Base-by-base conservation (phyloP, 2,888 invertebrate genomes). In the Chloromyia formosa region DNA sequence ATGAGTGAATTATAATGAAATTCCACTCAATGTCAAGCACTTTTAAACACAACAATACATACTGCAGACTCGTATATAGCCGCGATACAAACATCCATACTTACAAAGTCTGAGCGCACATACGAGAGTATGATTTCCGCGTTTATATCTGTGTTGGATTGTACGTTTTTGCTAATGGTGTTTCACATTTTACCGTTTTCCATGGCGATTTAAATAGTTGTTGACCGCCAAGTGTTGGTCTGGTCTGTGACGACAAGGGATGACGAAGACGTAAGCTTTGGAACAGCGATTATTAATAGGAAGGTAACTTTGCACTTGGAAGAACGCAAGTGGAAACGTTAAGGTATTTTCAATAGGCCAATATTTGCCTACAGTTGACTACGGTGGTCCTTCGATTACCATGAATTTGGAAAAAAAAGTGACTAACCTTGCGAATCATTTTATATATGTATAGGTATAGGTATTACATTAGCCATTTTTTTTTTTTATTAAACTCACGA, bases 151-250 rank as follows among this genome's bases (percentile, higher is more conserved):
- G 12, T 58, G 40, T n/a, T 56, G 56, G 27, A 35, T 35, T 62
- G 16, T 62, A 23, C 20, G 66, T 60, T 35, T 35, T 7, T 35
- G 27, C 27, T 35, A 35, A 35, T 35, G 27, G 27, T 76, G 69
- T 74, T 73, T 76, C 73, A 71, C 75, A 76, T 76, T 73, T 76
- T 76, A 76, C 76, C 75, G 76, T 76, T 75, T 74, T 53, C 49
- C 42, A 42, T 49, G 54, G 45, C 58, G 22, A 76, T 76, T 75
- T 77, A 73, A 77, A 77, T 77, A 75, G 75, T 74, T 77, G 77
- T 68, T 77, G 75, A 75, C 75, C 75, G 72, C 49, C 73, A 56
- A 72, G 54, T 35, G 20, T 10, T 35, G 10, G 58, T 56, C 58
- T 40, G 40, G 42, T 42, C 14, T 60, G 10, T 45, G 54, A 58